Percentiles rank a stretch among this genome's conserved stretches.
Evolutionary conservation across 1,140 invertebrate genomes (phyloP).

Genomic region (Cherax destructor): DNA sequence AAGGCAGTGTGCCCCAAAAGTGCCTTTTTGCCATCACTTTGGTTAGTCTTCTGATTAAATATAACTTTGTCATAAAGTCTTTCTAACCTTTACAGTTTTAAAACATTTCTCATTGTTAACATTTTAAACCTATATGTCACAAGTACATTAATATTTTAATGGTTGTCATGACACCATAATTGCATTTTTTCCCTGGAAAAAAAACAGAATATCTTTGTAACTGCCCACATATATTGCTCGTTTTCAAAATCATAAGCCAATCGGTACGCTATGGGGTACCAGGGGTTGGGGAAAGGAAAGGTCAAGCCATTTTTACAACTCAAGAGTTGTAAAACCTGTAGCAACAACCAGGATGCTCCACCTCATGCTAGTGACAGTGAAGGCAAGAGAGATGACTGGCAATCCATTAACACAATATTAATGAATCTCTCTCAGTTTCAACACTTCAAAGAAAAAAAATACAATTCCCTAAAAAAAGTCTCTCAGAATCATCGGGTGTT

Average conservation of each 20-base stretch:
- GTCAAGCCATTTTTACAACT: not conserved
- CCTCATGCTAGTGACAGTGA: not conserved
- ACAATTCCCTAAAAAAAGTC: not conserved
- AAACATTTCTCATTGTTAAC: too few relatives aligned
- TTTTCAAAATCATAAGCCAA: not conserved
- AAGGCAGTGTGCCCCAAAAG: too few relatives aligned
- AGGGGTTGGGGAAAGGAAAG: not conserved
- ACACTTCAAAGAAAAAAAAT: not conserved
- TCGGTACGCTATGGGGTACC: slow-evolving; percentile 18
- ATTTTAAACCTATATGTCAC: too few relatives aligned
- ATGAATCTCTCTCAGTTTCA: not conserved
- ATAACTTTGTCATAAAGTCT: too few relatives aligned
- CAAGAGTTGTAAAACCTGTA: not conserved
- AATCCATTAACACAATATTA: not conserved
- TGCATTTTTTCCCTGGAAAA: not conserved
- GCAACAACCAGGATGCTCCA: not conserved
- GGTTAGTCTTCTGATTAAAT: too few relatives aligned
- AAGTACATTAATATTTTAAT: too few relatives aligned
- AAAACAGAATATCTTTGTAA: not conserved
- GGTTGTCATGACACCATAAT: not conserved
- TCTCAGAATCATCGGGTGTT: not conserved
- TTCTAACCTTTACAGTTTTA: too few relatives aligned
- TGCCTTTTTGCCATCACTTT: too few relatives aligned
- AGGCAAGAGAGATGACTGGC: not conserved
- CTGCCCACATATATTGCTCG: not conserved